Base-by-base conservation (phyloP, 2,888 invertebrate genomes). In the Syrista parreyssii region DNA sequence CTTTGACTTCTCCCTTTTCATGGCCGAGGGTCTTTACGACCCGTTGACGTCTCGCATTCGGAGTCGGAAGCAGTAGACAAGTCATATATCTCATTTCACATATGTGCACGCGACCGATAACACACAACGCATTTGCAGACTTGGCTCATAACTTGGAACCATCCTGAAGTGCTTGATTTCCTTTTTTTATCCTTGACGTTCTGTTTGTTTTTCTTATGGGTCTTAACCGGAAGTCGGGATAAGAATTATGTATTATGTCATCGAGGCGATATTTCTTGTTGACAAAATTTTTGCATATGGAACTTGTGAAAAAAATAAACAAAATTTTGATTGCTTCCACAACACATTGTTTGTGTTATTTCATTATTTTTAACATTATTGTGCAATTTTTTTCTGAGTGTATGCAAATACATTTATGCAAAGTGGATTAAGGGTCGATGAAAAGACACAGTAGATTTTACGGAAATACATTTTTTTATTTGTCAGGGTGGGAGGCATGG, bases 21-120 rank as follows among this genome's bases (percentile, higher is more conserved):
- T 76, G 34, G 68, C 76, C 68, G 78, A 83, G 77, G 76, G 77
- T 78, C 80, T 88, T 88, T 87, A 87, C 83, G 87, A 88, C 79
- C 83, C 83, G 89, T 80, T 86, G 89, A 89, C 85, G 86, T 81
- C 71, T 71, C 71, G 71, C 71, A 55, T 88, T 88, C 86, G 83
- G 82, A 81, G 83, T 80, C 83, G 81, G 82, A 88, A 88, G 84
- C 84, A 81, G 80, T 84, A 82, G 79, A 81, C 78, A 68, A 80
- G 69, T 75, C 78, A 81, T 82, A 83, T 81, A 83, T 82, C 81
- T 79, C 76, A 75, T 79, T 76, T 73, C 78, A 78, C 33, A 74
- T 68, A 75, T 74, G 74, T 76, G 75, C 77, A 69, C 78, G 76
- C 76, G 73, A 69, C 77, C 68, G 69, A 73, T 68, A 68, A 68